Conservation (phyloP, 1,140 invertebrate species). For the Hydropsyche tenuis region DNA sequence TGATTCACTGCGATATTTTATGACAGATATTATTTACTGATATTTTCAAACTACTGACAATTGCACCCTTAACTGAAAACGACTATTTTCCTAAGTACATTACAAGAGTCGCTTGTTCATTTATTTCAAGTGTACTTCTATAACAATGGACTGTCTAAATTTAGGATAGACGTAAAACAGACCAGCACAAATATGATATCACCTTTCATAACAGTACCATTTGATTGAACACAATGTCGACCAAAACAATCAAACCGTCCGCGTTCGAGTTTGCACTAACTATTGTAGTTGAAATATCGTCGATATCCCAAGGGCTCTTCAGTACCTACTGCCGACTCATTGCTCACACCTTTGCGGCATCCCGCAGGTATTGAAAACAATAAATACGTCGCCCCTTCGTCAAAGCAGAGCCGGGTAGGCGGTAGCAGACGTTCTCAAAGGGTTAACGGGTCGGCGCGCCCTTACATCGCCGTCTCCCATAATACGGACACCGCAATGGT, state of each 20-base stretch:
- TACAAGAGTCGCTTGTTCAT: too few relatives aligned
- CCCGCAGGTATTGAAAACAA: slow-evolving; percentile 42
- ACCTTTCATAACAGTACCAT: too few relatives aligned
- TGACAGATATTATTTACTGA: too few relatives aligned
- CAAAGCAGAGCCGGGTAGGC: slow-evolving; percentile 27
- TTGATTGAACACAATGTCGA: slow-evolving; percentile 11
- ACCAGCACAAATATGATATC: too few relatives aligned
- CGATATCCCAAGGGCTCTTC: not conserved
- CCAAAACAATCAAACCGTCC: slow-evolving; percentile 33
- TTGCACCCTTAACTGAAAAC: too few relatives aligned
- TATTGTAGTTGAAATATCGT: slow-evolving; percentile 13
- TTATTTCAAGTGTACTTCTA: too few relatives aligned
- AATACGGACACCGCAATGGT: not conserved
- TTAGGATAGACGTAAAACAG: too few relatives aligned
- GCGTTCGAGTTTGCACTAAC: not conserved
- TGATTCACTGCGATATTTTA: too few relatives aligned
- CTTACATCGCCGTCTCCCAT: not conserved
- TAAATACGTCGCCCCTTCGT: slow-evolving; percentile 48
- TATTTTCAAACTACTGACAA: too few relatives aligned
- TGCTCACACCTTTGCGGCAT: too few relatives aligned
- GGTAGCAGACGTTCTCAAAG: slow-evolving; percentile 5
- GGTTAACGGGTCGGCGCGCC: slow-evolving; percentile 27
- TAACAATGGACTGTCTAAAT: too few relatives aligned
- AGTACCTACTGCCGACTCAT: not conserved
- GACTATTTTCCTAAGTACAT: too few relatives aligned